Percentiles rank a stretch among this genome's conserved stretches.
These are phyloP conservation scores for Lontra canadensis DNA, from an alignment of 2,113 vertebrate genomes.

Conservation along the genomic window DNA sequence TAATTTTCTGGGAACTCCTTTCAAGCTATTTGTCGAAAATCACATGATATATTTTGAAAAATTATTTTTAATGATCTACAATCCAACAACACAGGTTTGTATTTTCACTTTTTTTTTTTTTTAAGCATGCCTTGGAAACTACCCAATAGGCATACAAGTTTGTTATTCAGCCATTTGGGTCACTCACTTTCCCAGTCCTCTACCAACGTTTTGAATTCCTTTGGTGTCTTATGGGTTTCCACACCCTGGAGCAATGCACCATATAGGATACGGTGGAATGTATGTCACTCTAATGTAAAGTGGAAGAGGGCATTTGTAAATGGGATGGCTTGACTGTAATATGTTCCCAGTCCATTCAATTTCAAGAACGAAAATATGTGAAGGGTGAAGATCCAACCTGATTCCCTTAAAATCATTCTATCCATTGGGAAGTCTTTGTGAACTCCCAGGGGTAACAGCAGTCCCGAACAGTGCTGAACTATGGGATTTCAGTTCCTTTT, in stretches of 20 bases:
- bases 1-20: not conserved
- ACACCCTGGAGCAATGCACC: not conserved
- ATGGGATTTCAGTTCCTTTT: not conserved
- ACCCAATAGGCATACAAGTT: not conserved
- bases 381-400: not conserved
- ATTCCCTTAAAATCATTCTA: not conserved
- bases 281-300: not conserved
- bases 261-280: not conserved
- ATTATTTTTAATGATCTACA: conserved; percentile 1
- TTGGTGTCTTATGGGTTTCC: not conserved
- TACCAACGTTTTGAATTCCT: not conserved
- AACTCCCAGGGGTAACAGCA: not conserved
- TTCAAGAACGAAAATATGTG: not conserved
- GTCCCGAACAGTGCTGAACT: not conserved
- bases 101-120: not conserved
- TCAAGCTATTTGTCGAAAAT: not conserved
- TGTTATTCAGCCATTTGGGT: not conserved
- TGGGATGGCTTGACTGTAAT: not conserved
- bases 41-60: not conserved
- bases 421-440: not conserved
- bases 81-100: not conserved
- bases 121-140: not conserved
- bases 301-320: not conserved
- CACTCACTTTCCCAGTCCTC: not conserved
- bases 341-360: not conserved